A percentile compares a stretch with the other conserved stretches of the same genome.
phyloP scores from a whole-genome alignment of 2,113 vertebrate genomes.

The Clarias gariepinus region DNA sequence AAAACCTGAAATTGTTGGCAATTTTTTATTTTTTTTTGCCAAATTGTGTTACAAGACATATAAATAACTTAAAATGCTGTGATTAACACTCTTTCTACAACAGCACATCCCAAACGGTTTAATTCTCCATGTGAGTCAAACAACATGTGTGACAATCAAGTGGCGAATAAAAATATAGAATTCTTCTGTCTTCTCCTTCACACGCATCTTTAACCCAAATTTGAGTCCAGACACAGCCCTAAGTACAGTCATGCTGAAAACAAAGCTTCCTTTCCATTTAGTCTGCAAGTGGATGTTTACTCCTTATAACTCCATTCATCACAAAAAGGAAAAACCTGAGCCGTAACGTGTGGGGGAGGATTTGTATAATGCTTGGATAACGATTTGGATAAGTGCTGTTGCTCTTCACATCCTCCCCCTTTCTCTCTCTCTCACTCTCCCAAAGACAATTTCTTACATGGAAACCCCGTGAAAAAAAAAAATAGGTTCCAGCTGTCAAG shows the following conservation, averaged over 20 bases:
- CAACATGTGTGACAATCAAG: neutral
- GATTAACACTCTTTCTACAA: neutral
- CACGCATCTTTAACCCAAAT: neutral
- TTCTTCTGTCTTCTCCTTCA: neutral
- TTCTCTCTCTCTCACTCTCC: slow-evolving; percentile 48
- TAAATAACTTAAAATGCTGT: neutral
- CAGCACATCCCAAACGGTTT: neutral
- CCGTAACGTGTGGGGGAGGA: slow-evolving; percentile 53
- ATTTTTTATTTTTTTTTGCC: no score
- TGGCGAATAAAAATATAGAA: neutral
- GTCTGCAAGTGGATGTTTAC: slow-evolving; percentile 43
- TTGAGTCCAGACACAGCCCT: neutral
- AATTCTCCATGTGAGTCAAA: neutral
- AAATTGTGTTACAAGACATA: neutral
- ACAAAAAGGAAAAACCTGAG: slow-evolving; percentile 47
- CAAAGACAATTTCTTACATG: slow-evolving; percentile 56
- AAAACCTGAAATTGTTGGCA: neutral
- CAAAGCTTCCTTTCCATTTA: slow-evolving; percentile 32
- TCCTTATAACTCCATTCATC: slow-evolving; percentile 42
- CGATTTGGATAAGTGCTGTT: slow-evolving; percentile 44
- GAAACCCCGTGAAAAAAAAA: slow-evolving; percentile 59
- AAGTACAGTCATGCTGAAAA: neutral
- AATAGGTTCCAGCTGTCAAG: slow-evolving; percentile 72
- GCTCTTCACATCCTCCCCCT: slow-evolving; percentile 56
- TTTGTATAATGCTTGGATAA: slow-evolving; percentile 50